Conservation (phyloP, 2,797 vertebrate species). For the Podarcis siculus region DNA sequence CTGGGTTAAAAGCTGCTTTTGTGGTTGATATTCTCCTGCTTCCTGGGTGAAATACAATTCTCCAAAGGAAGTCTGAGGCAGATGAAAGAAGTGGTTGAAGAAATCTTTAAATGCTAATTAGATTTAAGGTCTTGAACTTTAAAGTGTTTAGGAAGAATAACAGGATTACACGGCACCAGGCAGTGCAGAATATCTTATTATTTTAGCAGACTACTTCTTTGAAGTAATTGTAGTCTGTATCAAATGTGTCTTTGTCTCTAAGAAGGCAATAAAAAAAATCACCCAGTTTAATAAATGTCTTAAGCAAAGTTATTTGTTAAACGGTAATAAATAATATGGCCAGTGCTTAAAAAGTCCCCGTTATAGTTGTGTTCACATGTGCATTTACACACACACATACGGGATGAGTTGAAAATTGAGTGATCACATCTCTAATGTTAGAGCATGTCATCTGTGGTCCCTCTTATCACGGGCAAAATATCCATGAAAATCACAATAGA, state of each 20-base stretch:
- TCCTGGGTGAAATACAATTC: conserved; percentile 23
- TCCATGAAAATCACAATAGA: not conserved
- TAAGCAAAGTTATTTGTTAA: not conserved
- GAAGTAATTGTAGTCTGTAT: conserved; percentile 24
- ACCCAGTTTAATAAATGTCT: conserved; percentile 13
- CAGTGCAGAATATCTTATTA: conserved; percentile 7
- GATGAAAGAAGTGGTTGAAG: not conserved
- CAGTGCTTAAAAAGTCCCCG: too few species aligned
- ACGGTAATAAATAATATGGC: not conserved
- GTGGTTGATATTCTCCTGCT: not conserved
- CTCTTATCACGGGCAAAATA: not conserved
- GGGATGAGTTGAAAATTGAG: not conserved
- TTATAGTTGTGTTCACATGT: not conserved
- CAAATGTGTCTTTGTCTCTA: conserved; percentile 40
- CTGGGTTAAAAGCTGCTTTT: conserved; percentile 36
- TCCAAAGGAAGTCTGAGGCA: conserved; percentile 10
- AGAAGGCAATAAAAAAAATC: conserved; percentile 12
- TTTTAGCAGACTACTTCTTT: conserved; percentile 24
- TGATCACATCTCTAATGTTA: not conserved
- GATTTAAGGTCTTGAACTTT: conserved; percentile 23
- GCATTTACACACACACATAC: not conserved
- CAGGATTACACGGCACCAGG: conserved; percentile 29
- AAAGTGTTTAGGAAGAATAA: conserved; percentile 20
- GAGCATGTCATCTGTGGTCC: not conserved
- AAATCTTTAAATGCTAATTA: conserved; percentile 15